Base-by-base conservation (phyloP, 2,797 vertebrate species). In the Cryptoblepharus egeriae region DNA sequence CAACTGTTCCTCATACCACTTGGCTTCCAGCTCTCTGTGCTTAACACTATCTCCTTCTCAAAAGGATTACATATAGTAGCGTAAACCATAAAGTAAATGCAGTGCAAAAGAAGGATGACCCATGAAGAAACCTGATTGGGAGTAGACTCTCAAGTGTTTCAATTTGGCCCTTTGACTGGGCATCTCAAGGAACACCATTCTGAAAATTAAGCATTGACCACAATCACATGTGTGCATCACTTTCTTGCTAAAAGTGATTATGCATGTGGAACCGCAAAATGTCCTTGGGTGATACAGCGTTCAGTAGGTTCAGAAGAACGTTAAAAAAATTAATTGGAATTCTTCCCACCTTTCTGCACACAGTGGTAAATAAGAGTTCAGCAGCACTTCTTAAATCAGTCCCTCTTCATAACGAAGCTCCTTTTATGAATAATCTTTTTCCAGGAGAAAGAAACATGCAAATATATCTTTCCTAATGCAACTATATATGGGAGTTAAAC, bases 321-420 rank as follows among this genome's bases (percentile, higher is more conserved):
- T 64, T 60, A 85, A 94, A 93, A 89, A 85, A 85, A 39, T 20
- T 8, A 85, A 88, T 80, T 87, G 82, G 58, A 83, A 70, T 82
- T 80, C 85, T 83, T 26, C 9, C 24, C 57, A 32, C 45, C 32
- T 10, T n/a, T 37, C 84, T 32, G 18, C 85, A 91, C 77, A 84
- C 58, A 78, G 32, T 65, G 88, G 78, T 74, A 90, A 89, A 85
- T 72, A 76, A 32, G 71, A 81, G 89, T 64, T 89, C 15, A 83
- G 55, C 12, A 76, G 37, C 73, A 88, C 89, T 90, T 93, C 35
- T 84, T 89, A 58, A 86, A 77, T 88, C 67, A 58, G 28, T 60
- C 82, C 37, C 73, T 30, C 42, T 87, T 91, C 86, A 71, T 42
- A 80, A 74, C 49, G 79, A 83, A 77, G 83, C 52, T 67, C 77